Base-by-base conservation (phyloP, 2,888 invertebrate species). In the Hemistola chrysoprasaria region DNA sequence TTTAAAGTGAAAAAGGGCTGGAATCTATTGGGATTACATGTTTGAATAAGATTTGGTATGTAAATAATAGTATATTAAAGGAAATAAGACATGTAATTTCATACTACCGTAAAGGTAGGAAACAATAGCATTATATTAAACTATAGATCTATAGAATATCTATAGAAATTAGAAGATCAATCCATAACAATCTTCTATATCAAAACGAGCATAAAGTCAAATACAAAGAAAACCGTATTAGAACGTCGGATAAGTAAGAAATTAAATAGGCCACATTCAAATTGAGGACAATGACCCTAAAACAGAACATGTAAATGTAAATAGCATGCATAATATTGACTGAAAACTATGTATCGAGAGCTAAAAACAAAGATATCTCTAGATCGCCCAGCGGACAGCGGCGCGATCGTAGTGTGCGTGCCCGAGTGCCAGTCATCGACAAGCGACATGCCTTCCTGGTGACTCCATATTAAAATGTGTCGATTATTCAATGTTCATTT, bases 251-350 rank as follows among this genome's bases (percentile, higher is more conserved):
- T 11, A 32, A 24, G 21, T 8, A 16, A 7, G 8, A 30, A 6
- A 27, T 27, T 22, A 25, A 32, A 34, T 26, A 45, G 11, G 44
- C 33, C 27, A 36, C 11, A 40, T 20, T 11, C 22, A 24, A 23
- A 47, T 48, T 36, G 63, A 62, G 78, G 73, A 65, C 77, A 79
- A 65, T 75, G 77, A 79, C 78, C 78, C 59, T 53, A 51, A 67
- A 62, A 53, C 48, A 57, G 66, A 64, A 67, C 71, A 66, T 60
- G 59, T 72, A 71, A 71, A 66, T 60, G 59, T 72, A 71, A 71
- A 75, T 72, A 77, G 49, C 41, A 46, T 32, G 21, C 39, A 26
- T 33, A 32, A 36, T 45, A 42, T 48, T 33, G 35, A 30, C 16
- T 16, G 16, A 31, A 26, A 37, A 28, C 8, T 32, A 36, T 40